A percentile compares a stretch with the other conserved stretches of the same genome.
These are phyloP conservation scores for Heliconius hermathena DNA, from an alignment of 1,140 invertebrate species.

Conservation along the genomic window DNA sequence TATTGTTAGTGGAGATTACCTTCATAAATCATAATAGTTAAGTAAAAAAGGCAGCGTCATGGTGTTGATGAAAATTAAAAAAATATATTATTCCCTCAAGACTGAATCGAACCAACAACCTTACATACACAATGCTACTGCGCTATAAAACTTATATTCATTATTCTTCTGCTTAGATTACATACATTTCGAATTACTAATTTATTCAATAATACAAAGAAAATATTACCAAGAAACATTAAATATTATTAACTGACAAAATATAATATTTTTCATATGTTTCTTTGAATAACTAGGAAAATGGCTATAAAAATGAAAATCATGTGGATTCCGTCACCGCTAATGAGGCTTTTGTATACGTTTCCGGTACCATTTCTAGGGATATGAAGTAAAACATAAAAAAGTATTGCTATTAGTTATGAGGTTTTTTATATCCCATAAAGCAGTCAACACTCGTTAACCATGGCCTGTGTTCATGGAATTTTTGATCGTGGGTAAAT, in stretches of 20 bases:
- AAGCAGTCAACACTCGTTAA: neutral
- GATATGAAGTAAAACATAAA: neutral
- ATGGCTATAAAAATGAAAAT: constrained; percentile 4
- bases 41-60: too few species aligned
- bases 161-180: too few species aligned
- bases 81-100: too few species aligned
- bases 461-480: neutral
- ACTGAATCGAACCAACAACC: too few species aligned
- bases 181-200: too few species aligned
- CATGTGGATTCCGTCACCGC: neutral
- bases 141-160: too few species aligned
- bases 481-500: neutral
- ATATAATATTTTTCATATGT: neutral
- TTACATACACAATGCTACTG: too few species aligned
- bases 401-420: neutral
- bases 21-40: too few species aligned
- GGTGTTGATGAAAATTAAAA: too few species aligned
- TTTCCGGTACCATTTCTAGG: neutral
- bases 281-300: neutral
- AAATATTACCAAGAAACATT: neutral
- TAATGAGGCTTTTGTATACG: constrained; percentile 9
- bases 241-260: neutral
- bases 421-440: neutral
- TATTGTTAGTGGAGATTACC: too few species aligned
- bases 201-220: neutral